A percentile compares a stretch with the other conserved stretches of the same genome.
Conservation (phyloP, 1,140 invertebrate species). For the Diorhabda elongata region DNA sequence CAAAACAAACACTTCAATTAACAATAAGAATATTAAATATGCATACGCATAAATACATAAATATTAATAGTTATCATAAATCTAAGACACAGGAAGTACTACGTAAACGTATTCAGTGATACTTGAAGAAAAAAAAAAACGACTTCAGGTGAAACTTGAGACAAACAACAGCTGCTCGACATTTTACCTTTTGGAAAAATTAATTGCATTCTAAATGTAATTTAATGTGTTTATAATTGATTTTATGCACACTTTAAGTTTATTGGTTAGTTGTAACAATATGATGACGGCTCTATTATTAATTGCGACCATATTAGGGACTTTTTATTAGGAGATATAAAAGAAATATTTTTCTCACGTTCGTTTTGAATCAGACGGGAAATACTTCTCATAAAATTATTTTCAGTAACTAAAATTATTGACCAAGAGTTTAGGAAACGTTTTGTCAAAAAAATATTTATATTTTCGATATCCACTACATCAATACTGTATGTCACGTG, state of each 20-base stretch:
- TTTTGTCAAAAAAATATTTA: too few species aligned
- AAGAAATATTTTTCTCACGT: neutral
- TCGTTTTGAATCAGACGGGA: too few species aligned
- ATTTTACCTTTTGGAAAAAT: slow-evolving; percentile 9
- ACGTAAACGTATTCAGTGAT: slow-evolving; percentile 15
- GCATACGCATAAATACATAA: slow-evolving; percentile 5
- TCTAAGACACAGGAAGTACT: slow-evolving; percentile 12
- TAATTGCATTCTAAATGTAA: slow-evolving; percentile 7
- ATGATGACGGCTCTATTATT: neutral
- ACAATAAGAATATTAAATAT: neutral
- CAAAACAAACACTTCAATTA: neutral
- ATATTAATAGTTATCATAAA: slow-evolving; percentile 11
- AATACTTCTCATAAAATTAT: too few species aligned
- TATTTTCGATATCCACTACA: too few species aligned
- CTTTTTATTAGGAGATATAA: neutral
- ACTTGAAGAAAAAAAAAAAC: neutral
- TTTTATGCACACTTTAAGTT: slow-evolving; percentile 4
- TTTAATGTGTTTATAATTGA: slow-evolving; percentile 18
- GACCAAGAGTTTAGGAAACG: too few species aligned
- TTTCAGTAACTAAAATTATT: too few species aligned
- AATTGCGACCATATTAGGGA: neutral
- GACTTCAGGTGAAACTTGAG: slow-evolving; percentile 17
- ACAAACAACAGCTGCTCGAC: slow-evolving; percentile 5
- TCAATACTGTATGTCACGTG: too few species aligned
- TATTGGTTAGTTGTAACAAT: neutral